Percentiles rank a stretch among this genome's conserved stretches.
phyloP scores from a whole-genome alignment of 2,113 vertebrate species.

The Centropristis striata region DNA sequence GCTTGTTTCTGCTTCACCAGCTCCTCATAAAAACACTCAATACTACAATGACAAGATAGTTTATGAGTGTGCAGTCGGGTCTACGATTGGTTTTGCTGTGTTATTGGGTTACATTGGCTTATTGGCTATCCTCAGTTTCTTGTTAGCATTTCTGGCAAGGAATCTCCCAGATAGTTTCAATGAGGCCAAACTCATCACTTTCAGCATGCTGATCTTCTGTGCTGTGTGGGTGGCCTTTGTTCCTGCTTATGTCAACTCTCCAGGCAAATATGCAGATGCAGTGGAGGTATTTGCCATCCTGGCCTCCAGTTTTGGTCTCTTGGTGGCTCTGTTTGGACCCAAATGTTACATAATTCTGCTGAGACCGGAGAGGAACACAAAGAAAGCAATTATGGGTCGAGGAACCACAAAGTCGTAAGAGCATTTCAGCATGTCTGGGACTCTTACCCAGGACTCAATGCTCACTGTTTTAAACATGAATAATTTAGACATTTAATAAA shows the following conservation, averaged over 20 bases:
- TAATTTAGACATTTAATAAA: too few relatives aligned
- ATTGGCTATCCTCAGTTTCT: constrained; percentile 75
- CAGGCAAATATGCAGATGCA: constrained; percentile 82
- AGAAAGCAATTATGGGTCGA: constrained; percentile 75
- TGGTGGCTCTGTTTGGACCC: constrained; percentile 77
- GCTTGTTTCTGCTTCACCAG: constrained; percentile 64
- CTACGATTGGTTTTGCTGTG: constrained; percentile 67
- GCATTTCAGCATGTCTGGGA: too few relatives aligned
- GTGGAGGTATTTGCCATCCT: constrained; percentile 84
- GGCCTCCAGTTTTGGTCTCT: constrained; percentile 80
- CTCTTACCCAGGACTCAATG: too few relatives aligned
- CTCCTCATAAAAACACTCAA: constrained; percentile 69
- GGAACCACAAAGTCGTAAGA: neutral
- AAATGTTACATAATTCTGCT: constrained; percentile 84
- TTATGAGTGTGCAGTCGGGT: constrained; percentile 77
- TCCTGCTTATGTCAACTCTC: constrained; percentile 83
- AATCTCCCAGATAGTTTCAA: constrained; percentile 81
- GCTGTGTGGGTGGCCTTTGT: constrained; percentile 82
- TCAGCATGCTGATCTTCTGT: constrained; percentile 85
- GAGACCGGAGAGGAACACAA: constrained; percentile 81
- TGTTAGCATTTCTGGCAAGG: constrained; percentile 79
- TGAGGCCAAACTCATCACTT: constrained; percentile 80
- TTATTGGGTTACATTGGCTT: constrained; percentile 80
- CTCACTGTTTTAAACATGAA: too few relatives aligned
- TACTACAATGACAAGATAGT: constrained; percentile 74